Percentiles rank a stretch among this genome's conserved stretches.
Conservation (phyloP, 2,113 vertebrate genomes). For the Verasper variegatus region DNA sequence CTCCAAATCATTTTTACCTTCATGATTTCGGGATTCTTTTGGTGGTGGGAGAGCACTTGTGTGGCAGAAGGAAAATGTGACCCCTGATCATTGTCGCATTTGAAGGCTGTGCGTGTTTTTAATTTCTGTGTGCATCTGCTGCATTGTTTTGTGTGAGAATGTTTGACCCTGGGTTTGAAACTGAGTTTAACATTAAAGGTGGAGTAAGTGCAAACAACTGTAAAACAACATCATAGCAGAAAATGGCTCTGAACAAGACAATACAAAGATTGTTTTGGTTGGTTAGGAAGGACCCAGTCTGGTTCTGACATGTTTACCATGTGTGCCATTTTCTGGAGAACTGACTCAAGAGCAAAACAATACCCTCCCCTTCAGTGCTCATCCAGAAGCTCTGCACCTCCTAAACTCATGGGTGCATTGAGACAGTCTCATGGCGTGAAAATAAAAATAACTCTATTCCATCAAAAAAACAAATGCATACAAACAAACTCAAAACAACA, state of each 20-base stretch:
- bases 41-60: constrained; percentile 58
- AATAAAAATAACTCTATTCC: not conserved
- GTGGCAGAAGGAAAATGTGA: constrained; percentile 70
- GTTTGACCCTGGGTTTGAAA: constrained; percentile 66
- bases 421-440: too few species aligned
- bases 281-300: too few species aligned
- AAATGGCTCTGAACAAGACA: too few species aligned
- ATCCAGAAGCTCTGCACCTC: not conserved
- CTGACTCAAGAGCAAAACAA: not conserved
- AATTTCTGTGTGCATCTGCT: constrained; percentile 43
- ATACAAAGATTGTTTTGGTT: too few species aligned
- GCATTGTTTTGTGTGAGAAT: constrained; percentile 52
- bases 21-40: constrained; percentile 33
- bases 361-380: not conserved
- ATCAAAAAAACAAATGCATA: not conserved
- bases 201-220: not conserved
- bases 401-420: too few species aligned
- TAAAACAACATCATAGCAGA: too few species aligned
- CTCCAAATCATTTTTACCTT: constrained; percentile 26
- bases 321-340: not conserved
- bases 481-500: not conserved
- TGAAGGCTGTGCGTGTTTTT: constrained; percentile 40
- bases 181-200: not conserved
- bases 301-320: too few species aligned
- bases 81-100: constrained; percentile 58